phyloP scores from a whole-genome alignment of 35 echinoderm and acorn worm species.

The Stichopus chloronotus region DNA sequence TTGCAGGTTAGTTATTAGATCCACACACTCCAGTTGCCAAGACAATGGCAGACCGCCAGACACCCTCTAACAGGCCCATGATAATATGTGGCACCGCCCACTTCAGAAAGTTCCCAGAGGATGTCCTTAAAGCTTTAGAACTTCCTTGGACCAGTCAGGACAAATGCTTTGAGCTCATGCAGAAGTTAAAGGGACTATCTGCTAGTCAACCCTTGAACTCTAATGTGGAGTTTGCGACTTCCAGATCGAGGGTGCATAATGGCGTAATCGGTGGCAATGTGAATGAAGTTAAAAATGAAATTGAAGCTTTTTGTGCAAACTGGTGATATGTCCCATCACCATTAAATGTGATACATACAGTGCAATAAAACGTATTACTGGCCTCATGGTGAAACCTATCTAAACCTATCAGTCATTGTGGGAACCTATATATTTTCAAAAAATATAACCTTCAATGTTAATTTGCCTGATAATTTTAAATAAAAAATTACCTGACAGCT shows the following conservation, averaged over 20 bases:
- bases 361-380: no score
- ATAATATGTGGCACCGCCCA: constrained; percentile 89
- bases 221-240: constrained; percentile 25
- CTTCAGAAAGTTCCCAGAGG: constrained; percentile 84
- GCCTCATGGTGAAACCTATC: no score
- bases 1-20: constrained; percentile 83
- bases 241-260: constrained; percentile 55
- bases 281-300: constrained; percentile 47
- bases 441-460: no score
- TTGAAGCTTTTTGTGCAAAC: constrained; percentile 43
- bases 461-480: no score
- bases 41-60: constrained; percentile 72
- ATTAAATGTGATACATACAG: no score
- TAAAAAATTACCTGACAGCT: no score
- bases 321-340: neutral
- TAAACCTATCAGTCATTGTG: no score
- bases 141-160: neutral
- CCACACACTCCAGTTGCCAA: constrained; percentile 90
- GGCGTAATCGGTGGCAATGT: constrained; percentile 36
- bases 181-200: constrained; percentile 30
- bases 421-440: no score
- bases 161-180: neutral
- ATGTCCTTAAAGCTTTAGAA: constrained; percentile 69
- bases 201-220: neutral
- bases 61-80: constrained; percentile 59